Evolutionary conservation across 1,140 invertebrate genomes (phyloP).

Genomic region (Oreohelix idahoensis): DNA sequence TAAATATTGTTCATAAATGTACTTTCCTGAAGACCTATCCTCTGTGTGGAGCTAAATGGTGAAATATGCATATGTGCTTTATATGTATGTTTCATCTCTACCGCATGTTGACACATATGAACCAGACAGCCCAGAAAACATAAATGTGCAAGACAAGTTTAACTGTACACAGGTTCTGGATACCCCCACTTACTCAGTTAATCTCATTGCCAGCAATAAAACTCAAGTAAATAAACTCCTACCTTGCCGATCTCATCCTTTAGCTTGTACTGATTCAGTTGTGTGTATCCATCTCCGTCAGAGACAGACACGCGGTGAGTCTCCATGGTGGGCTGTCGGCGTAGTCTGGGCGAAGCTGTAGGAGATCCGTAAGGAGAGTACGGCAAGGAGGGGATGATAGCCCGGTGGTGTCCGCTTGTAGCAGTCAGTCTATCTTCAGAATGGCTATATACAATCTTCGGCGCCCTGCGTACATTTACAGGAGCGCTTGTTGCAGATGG

Average conservation of each 20-base stretch:
- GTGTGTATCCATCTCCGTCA: slow-evolving; percentile 86
- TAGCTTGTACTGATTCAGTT: slow-evolving; percentile 95
- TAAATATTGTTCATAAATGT: too few relatives aligned
- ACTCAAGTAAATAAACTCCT: slow-evolving; percentile 38
- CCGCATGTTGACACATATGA: too few relatives aligned
- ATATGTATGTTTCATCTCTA: too few relatives aligned
- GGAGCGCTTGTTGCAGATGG: slow-evolving; percentile 25
- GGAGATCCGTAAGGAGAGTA: slow-evolving; percentile 82
- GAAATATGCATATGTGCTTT: too few relatives aligned
- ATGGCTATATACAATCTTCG: slow-evolving; percentile 68
- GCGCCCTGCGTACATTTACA: slow-evolving; percentile 55
- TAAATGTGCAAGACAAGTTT: too few relatives aligned
- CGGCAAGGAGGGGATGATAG: slow-evolving; percentile 83
- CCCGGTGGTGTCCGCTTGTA: slow-evolving; percentile 68
- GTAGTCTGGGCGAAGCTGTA: slow-evolving; percentile 83
- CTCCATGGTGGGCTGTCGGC: slow-evolving; percentile 83
- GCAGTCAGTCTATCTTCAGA: slow-evolving; percentile 63
- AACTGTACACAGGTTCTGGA: too few relatives aligned
- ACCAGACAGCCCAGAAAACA: too few relatives aligned
- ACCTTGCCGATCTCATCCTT: slow-evolving; percentile 95
- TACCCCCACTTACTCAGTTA: too few relatives aligned
- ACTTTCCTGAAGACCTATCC: too few relatives aligned
- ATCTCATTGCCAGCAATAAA: too few relatives aligned
- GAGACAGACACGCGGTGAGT: slow-evolving; percentile 86
- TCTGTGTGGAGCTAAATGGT: too few relatives aligned